phyloP scores from a whole-genome alignment of 2,888 invertebrate species.

The Dynastes grantii region DNA sequence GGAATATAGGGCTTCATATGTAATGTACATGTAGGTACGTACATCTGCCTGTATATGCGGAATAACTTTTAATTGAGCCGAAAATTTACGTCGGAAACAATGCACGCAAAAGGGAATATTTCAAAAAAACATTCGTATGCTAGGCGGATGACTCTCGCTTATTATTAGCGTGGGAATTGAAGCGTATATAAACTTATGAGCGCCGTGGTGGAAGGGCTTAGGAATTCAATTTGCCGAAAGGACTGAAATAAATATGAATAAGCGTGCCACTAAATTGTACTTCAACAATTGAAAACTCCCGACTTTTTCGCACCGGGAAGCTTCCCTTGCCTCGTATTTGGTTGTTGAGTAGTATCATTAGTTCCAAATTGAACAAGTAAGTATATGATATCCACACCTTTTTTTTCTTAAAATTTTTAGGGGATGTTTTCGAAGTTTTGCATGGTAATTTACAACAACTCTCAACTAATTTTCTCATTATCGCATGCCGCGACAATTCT shows the following conservation, averaged over 20 bases:
- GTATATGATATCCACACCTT: too few relatives aligned
- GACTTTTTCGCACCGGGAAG: neutral
- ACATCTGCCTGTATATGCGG: neutral
- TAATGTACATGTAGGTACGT: neutral
- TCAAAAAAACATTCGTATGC: conserved; percentile 12
- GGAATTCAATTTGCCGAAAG: conserved; percentile 29
- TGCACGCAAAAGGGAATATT: neutral
- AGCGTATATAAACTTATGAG: conserved; percentile 26
- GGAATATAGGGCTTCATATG: too few relatives aligned
- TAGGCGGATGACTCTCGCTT: neutral
- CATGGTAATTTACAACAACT: too few relatives aligned
- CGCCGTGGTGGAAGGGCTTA: neutral
- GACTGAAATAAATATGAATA: conserved; percentile 28
- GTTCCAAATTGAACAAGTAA: too few relatives aligned
- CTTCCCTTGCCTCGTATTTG: neutral
- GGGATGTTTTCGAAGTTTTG: too few relatives aligned
- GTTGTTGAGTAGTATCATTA: too few relatives aligned
- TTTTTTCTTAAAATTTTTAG: too few relatives aligned
- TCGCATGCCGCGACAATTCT: too few relatives aligned
- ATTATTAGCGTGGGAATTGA: conserved; percentile 26
- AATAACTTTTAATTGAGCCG: conserved; percentile 36
- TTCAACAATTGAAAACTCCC: conserved; percentile 10
- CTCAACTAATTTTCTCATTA: too few relatives aligned
- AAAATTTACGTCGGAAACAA: conserved; percentile 21
- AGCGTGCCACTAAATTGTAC: conserved; percentile 27